Percentiles rank a stretch among this genome's conserved stretches.
These are phyloP conservation scores for Hedychridium roseum DNA, from an alignment of 2,888 invertebrate species.

Conservation along the genomic window DNA sequence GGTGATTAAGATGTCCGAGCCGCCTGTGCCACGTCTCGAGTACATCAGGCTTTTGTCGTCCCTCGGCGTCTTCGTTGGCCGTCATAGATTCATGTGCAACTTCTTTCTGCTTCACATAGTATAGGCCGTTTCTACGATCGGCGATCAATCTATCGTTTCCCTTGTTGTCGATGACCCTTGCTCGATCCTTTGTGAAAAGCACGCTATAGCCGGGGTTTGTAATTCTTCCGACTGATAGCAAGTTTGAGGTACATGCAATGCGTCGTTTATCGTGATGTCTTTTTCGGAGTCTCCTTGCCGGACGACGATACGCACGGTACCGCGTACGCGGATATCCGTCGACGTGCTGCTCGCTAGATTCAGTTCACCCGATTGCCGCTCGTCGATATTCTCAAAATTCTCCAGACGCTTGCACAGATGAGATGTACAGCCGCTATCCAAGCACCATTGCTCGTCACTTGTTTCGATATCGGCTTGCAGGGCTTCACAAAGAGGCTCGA, in stretches of 20 bases:
- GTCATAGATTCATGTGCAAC: not conserved
- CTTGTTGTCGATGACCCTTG: conserved; percentile 11
- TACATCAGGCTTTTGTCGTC: not conserved
- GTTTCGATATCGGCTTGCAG: conserved; percentile 3
- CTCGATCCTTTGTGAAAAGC: conserved; percentile 15
- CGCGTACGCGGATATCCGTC: conserved; percentile 11
- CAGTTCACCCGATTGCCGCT: conserved; percentile 12
- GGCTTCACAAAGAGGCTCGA: too few species aligned
- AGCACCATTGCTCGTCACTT: conserved; percentile 13
- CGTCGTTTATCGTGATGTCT: conserved; percentile 13
- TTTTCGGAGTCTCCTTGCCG: conserved; percentile 4
- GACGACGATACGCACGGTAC: conserved; percentile 8
- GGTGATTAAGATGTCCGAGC: conserved; percentile 25
- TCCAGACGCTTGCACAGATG: conserved; percentile 18
- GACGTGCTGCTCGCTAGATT: conserved; percentile 21
- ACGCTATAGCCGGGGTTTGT: conserved; percentile 7
- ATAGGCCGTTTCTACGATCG: conserved; percentile 11
- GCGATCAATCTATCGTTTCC: conserved; percentile 11
- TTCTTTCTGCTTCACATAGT: conserved; percentile 9
- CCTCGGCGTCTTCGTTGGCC: not conserved
- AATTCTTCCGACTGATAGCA: conserved; percentile 18
- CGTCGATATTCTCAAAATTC: conserved; percentile 15
- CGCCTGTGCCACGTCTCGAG: conserved; percentile 20
- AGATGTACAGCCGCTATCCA: conserved; percentile 25
- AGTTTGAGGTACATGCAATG: conserved; percentile 18